Percentiles rank a stretch among this genome's conserved stretches.
Evolutionary conservation across 2,797 vertebrate species (phyloP).

Genomic region (Pempheris klunzingeri): DNA sequence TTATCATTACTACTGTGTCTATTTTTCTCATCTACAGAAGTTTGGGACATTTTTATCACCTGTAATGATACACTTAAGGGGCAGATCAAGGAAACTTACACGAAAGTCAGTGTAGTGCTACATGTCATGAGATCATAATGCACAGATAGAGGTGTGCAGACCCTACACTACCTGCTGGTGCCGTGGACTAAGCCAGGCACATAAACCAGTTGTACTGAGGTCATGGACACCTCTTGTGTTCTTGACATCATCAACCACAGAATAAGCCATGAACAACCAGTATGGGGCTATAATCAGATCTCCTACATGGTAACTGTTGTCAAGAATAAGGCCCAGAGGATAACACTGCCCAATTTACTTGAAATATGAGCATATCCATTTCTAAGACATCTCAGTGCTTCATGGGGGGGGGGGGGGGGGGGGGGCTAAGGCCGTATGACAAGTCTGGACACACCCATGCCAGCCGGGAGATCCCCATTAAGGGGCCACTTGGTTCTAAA

Average conservation of each 20-base stretch:
- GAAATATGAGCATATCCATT: slow-evolving; percentile 73
- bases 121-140: slow-evolving; percentile 37
- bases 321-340: slow-evolving; percentile 70
- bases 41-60: slow-evolving; percentile 5
- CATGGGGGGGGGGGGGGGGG: slow-evolving; percentile 46
- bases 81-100: slow-evolving; percentile 10
- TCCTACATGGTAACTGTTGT: slow-evolving; percentile 76
- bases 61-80: slow-evolving; percentile 30
- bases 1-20: not conserved
- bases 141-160: slow-evolving; percentile 47
- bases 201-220: slow-evolving; percentile 62
- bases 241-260: slow-evolving; percentile 66
- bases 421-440: slow-evolving; percentile 51
- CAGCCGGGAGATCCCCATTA: slow-evolving; percentile 78
- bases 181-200: slow-evolving; percentile 35
- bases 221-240: slow-evolving; percentile 62
- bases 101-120: not conserved
- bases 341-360: slow-evolving; percentile 60
- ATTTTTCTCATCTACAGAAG: not conserved
- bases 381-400: slow-evolving; percentile 73
- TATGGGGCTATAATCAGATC: slow-evolving; percentile 72
- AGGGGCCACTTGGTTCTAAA: slow-evolving; percentile 77
- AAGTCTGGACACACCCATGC: slow-evolving; percentile 79
- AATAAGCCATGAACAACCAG: slow-evolving; percentile 53
- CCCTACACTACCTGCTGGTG: slow-evolving; percentile 33